Evolutionary conservation across 2,113 vertebrate species (phyloP), one percentile per base, ranked within the genome.

Genomic region (Grammomys dolichurus): DNA sequence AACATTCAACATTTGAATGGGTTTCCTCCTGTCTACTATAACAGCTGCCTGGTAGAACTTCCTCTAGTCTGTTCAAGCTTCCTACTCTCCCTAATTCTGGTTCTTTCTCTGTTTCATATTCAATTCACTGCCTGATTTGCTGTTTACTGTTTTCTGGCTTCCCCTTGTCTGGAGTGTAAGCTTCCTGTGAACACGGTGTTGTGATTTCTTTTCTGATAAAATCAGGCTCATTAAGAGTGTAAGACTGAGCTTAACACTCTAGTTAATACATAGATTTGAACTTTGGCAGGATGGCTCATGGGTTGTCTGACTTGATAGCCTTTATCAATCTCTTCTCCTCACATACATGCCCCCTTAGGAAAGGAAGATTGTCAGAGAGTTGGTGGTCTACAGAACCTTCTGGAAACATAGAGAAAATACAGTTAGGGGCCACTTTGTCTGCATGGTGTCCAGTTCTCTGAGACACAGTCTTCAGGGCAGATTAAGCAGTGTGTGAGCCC

Each of bases 161-260:
- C 19, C 3, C 6, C 19, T 20, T 22, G 1, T 0, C 60, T 85
- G 9, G 22, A 95, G 73, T 17, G 4, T 69, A 82, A 90, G 46
- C 46, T 89, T 85, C 43, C 16, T n/a, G 94, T 77, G 46, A 9
- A 65, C 75, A 94, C 31, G 58, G 46, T 78, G 93, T 76, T 90
- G 75, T 75, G 36, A 51, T 82, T 91, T 92, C 7, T 75, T 85
- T 58, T 24, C 33, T 77, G 51, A n/a, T 60, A 60, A 76, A 84
- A 20, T 11, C 51, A 88, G 85, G 40, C 5, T 87, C 54, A 51
- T 7, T 75, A 33, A 89, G 28, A 82, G 16, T 70, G 36, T 70
- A n/a, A 22, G 70, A 48, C 16, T 72, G 54, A 28, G 17, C 13
- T 51, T 17, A 54, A 11, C 17, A 69, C 54, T 19, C 14, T 58